Percentiles rank a stretch among this genome's conserved stretches.
phyloP scores from a whole-genome alignment of 2,797 vertebrate species.

The Epinephelus malabaricus region DNA sequence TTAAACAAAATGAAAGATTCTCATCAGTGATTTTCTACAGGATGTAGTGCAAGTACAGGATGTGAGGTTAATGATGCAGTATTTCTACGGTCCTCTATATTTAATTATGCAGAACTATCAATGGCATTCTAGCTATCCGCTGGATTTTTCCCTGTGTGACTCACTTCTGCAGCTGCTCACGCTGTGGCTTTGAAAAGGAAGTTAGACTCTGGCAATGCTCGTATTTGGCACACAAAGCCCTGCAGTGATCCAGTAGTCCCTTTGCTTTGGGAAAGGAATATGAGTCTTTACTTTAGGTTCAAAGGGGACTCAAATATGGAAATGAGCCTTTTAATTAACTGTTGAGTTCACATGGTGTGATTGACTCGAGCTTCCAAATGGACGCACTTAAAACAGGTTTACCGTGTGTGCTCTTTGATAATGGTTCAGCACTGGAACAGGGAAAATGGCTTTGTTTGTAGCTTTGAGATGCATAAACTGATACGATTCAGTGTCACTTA shows the following conservation, averaged over 20 bases:
- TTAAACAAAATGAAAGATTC: not conserved
- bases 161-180: constrained; percentile 81
- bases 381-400: constrained; percentile 35
- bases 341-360: constrained; percentile 30
- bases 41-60: constrained; percentile 35
- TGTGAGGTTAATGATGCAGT: constrained; percentile 49
- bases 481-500: constrained; percentile 7
- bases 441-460: not conserved
- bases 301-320: constrained; percentile 63
- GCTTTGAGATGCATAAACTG: constrained; percentile 18
- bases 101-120: constrained; percentile 74
- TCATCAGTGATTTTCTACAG: constrained; percentile 19
- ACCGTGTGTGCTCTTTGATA: constrained; percentile 43
- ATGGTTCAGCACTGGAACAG: constrained; percentile 6
- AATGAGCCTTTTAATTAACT: constrained; percentile 70
- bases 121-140: constrained; percentile 73
- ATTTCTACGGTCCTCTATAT: constrained; percentile 54
- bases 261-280: constrained; percentile 60
- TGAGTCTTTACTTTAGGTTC: constrained; percentile 57
- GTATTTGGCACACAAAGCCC: constrained; percentile 70
- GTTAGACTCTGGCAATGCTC: constrained; percentile 66
- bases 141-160: constrained; percentile 75
- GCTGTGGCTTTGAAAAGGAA: constrained; percentile 76
- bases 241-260: constrained; percentile 65
- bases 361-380: constrained; percentile 44